Conservation (phyloP, 2,797 vertebrate species). For the Hybognathus amarus region DNA sequence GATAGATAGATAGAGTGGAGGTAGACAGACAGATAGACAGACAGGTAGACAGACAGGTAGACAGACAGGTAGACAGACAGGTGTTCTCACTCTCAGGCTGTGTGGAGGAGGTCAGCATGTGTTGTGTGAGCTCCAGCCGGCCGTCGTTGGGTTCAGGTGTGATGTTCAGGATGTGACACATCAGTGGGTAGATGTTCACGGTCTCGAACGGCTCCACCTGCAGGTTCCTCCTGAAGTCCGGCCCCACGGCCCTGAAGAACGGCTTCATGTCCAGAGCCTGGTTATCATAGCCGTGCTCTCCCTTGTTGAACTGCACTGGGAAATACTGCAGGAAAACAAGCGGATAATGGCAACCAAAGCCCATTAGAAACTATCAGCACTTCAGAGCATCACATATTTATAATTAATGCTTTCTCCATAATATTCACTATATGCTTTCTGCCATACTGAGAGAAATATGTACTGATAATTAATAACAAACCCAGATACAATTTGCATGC, state of each 20-base stretch:
- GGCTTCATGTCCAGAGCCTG: conserved; percentile 85
- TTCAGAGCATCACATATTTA: neutral
- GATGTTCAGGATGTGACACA: conserved; percentile 89
- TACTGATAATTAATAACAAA: neutral
- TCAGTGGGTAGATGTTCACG: conserved; percentile 85
- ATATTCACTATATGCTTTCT: neutral
- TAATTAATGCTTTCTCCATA: too few relatives aligned
- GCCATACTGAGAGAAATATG: neutral
- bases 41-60: rapidly evolving
- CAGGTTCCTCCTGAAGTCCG: conserved; percentile 80
- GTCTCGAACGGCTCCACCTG: conserved; percentile 88
- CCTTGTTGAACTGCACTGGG: conserved; percentile 84
- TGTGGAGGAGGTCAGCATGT: conserved; percentile 71
- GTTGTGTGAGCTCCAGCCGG: conserved; percentile 67
- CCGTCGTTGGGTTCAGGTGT: conserved; percentile 85
- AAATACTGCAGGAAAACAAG: conserved; percentile 69
- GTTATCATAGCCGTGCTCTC: conserved; percentile 91
- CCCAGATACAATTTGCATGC: neutral
- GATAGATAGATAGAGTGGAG: too few relatives aligned
- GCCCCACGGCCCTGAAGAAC: conserved; percentile 90
- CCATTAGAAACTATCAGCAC: neutral
- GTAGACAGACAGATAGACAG: rapidly evolving
- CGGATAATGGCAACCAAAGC: neutral
- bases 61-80: conserved; percentile 12
- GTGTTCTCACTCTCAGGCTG: conserved; percentile 64